Percentiles rank a stretch among this genome's conserved stretches.
Conservation (phyloP, 2,797 vertebrate species). For the Danio albolineatus region DNA sequence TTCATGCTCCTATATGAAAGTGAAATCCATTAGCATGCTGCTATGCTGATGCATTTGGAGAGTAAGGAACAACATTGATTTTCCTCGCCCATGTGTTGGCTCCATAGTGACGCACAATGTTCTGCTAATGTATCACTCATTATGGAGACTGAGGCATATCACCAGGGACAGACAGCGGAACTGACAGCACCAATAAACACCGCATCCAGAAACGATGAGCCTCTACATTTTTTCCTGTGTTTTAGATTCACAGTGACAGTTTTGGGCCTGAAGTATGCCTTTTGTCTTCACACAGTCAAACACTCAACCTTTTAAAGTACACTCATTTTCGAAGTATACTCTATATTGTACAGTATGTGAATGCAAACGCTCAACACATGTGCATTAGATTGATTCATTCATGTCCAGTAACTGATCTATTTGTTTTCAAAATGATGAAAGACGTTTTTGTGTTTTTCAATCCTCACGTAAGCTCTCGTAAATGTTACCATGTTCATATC, state of each 20-base stretch:
- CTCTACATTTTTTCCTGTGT: background rate
- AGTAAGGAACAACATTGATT: slow-evolving; percentile 19
- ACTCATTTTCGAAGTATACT: too few species aligned
- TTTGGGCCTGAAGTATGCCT: too few species aligned
- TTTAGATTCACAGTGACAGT: background rate
- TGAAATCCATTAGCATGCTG: slow-evolving; percentile 10
- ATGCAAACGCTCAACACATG: too few species aligned
- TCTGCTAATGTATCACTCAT: slow-evolving; percentile 22
- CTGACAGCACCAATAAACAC: background rate
- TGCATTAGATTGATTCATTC: too few species aligned
- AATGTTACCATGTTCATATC: too few species aligned
- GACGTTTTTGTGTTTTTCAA: too few species aligned
- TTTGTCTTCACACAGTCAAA: too few species aligned
- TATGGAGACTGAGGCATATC: slow-evolving; percentile 11
- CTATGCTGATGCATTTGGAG: slow-evolving; percentile 18
- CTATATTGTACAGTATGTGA: too few species aligned
- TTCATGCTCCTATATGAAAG: background rate
- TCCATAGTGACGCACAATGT: slow-evolving; percentile 1
- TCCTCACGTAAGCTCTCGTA: too few species aligned
- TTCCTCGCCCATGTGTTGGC: slow-evolving; percentile 9
- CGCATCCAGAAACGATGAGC: background rate
- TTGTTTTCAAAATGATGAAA: too few species aligned
- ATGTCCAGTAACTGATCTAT: too few species aligned
- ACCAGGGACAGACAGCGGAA: background rate
- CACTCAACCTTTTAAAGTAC: too few species aligned